A percentile compares a stretch with the other conserved stretches of the same genome.
Conservation (phyloP, 1,140 invertebrate species). For the Caenorhabditis tropicalis region DNA sequence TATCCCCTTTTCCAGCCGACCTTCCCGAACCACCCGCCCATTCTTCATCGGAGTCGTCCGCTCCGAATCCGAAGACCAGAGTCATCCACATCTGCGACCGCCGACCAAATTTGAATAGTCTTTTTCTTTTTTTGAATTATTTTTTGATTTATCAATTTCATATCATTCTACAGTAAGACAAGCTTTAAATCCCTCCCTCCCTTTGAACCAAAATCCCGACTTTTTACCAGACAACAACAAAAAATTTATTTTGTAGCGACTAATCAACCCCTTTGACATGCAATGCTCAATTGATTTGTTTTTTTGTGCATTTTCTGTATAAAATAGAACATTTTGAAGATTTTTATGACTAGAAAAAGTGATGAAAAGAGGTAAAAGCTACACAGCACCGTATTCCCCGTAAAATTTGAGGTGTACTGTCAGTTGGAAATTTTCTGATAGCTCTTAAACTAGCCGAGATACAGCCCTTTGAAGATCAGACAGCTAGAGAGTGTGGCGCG, state of each 20-base stretch:
- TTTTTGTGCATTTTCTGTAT: conserved; percentile 45
- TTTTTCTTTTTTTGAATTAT: not conserved
- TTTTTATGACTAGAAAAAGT: too few species aligned
- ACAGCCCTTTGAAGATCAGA: too few species aligned
- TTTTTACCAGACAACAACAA: not conserved
- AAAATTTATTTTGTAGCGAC: conserved; percentile 20
- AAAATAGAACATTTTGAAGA: not conserved
- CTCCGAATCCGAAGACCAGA: conserved; percentile 20
- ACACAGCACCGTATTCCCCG: too few species aligned
- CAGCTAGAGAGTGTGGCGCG: too few species aligned
- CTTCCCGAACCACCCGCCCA: not conserved
- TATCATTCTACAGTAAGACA: conserved; percentile 14
- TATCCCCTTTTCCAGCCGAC: not conserved
- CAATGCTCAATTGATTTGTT: conserved; percentile 14
- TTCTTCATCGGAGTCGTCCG: conserved; percentile 31
- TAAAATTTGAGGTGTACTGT: too few species aligned
- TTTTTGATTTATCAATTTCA: conserved; percentile 4
- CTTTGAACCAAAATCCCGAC: not conserved
- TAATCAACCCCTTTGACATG: too few species aligned
- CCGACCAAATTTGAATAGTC: conserved; percentile 24
- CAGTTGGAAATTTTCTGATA: not conserved
- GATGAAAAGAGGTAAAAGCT: too few species aligned
- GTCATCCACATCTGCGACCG: conserved; percentile 1
- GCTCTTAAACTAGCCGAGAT: too few species aligned
- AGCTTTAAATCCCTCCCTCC: not conserved